These are phyloP conservation scores for Tichodroma muraria DNA, from an alignment of 2,113 vertebrate genomes.

Conservation along the genomic window DNA sequence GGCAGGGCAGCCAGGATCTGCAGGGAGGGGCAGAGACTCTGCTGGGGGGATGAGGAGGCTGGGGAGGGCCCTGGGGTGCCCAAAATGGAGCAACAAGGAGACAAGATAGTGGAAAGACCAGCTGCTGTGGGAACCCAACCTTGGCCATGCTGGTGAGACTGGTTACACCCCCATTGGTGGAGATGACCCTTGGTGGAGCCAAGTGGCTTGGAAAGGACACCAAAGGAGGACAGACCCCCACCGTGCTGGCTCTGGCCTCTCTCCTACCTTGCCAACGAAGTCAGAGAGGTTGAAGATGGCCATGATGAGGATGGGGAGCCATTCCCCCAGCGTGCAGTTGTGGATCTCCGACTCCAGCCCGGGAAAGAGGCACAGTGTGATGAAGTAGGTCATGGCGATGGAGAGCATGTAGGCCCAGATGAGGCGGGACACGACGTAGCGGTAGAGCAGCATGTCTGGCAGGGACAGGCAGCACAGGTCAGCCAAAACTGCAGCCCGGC, in stretches of 20 bases:
- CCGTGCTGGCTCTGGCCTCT: not conserved
- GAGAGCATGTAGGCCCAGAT: conserved; percentile 98
- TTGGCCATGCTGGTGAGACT: accelerated
- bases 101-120: not conserved
- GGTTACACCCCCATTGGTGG: not conserved
- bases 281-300: conserved; percentile 98
- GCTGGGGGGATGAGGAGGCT: not conserved
- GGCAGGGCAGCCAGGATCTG: conserved; percentile 95
- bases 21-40: not conserved
- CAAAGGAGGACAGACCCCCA: not conserved
- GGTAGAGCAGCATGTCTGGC: conserved; percentile 91
- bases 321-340: conserved; percentile 86
- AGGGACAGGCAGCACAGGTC: not conserved
- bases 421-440: conserved; percentile 87
- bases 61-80: not conserved
- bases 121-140: not conserved
- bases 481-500: not conserved
- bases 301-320: conserved; percentile 98
- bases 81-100: not conserved
- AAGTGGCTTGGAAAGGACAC: not conserved
- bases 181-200: not conserved
- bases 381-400: conserved; percentile 94
- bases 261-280: conserved; percentile 93
- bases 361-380: conserved; percentile 94
- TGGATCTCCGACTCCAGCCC: conserved; percentile 95